Evolutionary conservation across 2,113 vertebrate genomes (phyloP), one percentile per base, ranked within the genome.

Genomic region (Maccullochella peelii): DNA sequence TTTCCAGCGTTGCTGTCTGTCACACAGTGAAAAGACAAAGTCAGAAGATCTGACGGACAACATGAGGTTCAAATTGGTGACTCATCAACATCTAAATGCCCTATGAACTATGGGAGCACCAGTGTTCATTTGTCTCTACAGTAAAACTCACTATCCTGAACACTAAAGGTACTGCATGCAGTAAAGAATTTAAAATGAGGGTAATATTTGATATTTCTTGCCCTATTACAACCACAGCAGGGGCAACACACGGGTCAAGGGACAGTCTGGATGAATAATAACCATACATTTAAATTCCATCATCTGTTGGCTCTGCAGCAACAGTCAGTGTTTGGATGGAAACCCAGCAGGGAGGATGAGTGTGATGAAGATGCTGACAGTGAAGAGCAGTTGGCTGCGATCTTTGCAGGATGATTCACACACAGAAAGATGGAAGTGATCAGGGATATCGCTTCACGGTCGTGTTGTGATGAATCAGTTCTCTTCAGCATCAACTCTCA

Each of bases 321-420:
- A 27, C 40, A 5, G 72, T 44, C 36, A 10, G 9, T 27, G 54
- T 58, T 21, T 55, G 74, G 59, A 52, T 40, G 47, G 58, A 62
- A n/a, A 62, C 42, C 9, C 30, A 8, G 54, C 38, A 61, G 40
- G 30, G 67, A 52, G 77, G 77, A 73, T 12, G 71, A 73, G 79
- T 73, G 49, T 36, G 70, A 73, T 42, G 70, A 36, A 81, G 61
- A 70, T 49, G 58, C 49, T 27, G 66, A 68, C 77, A 68, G 63
- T 68, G 76, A 78, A n/a, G 76, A 78, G 76, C 65, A 55, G 74
- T 30, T 57, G 65, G 65, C 63, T 72, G 79, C 58, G 9, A 10
- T 57, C 40, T 63, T 30, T 54, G 7, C 61, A 23, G 68, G 59
- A 81, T 81, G 70, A 74, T 49, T 67, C 79, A 78, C 65, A 30